phyloP scores from a whole-genome alignment of 2,113 vertebrate species.

The Lutjanus erythropterus region DNA sequence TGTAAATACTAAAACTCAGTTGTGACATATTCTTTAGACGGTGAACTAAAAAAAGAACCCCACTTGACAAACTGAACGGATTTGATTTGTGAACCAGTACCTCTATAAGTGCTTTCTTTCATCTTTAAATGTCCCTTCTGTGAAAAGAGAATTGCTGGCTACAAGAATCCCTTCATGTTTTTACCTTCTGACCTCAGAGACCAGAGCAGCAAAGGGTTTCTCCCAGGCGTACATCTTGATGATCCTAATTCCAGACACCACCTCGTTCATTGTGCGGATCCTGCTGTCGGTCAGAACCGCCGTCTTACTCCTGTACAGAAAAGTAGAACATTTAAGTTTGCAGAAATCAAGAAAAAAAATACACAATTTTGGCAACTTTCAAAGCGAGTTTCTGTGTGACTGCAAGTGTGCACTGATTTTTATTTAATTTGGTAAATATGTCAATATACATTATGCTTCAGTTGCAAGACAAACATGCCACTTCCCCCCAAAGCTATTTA shows the following conservation, averaged over 20 bases:
- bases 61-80: background rate
- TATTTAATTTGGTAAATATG: background rate
- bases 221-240: slow-evolving; percentile 99
- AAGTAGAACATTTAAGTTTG: too few species aligned
- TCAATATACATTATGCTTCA: too few species aligned
- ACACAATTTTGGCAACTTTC: too few species aligned
- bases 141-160: background rate
- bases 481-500: background rate
- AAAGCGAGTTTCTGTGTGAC: too few species aligned
- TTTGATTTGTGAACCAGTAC: too few species aligned
- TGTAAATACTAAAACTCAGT: too few species aligned
- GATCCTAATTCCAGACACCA: slow-evolving; percentile 95
- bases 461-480: too few species aligned
- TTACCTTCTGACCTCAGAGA: slow-evolving; percentile 91
- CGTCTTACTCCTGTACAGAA: slow-evolving; percentile 88
- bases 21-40: too few species aligned
- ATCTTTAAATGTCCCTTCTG: background rate
- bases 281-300: slow-evolving; percentile 90
- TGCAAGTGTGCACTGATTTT: background rate
- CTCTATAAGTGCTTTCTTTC: background rate
- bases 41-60: too few species aligned
- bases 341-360: background rate
- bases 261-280: slow-evolving; percentile 97
- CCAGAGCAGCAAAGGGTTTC: slow-evolving; percentile 90
- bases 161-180: background rate